phyloP scores from a whole-genome alignment of 2,113 vertebrate genomes.

The Charina bottae region DNA sequence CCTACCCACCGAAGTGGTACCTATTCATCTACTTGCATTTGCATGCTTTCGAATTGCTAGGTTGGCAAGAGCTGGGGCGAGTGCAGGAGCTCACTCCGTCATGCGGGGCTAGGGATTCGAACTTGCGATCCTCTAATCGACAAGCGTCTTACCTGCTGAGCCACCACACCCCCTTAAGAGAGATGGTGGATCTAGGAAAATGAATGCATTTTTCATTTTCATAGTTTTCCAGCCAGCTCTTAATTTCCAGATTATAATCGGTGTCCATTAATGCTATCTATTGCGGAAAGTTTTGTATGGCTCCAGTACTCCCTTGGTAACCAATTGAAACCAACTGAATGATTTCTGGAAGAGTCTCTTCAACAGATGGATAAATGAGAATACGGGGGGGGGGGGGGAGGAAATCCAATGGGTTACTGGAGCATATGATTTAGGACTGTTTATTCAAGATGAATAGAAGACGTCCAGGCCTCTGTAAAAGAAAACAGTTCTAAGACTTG shows the following conservation, averaged over 20 bases:
- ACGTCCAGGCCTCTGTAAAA: background rate
- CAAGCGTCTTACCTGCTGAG: too few species aligned
- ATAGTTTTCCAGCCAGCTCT: background rate
- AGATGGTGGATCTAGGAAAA: constrained; percentile 18
- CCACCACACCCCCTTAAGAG: too few species aligned
- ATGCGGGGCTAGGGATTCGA: too few species aligned
- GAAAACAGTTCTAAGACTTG: background rate
- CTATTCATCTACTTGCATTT: too few species aligned
- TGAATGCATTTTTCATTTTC: background rate
- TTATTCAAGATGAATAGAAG: background rate
- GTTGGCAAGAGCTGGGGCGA: too few species aligned
- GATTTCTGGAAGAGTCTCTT: constrained; percentile 12
- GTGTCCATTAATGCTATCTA: background rate
- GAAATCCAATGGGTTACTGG: background rate
- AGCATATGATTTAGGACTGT: constrained; percentile 4
- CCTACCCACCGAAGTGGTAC: too few species aligned
- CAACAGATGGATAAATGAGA: constrained; percentile 31
- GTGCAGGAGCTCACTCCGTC: too few species aligned
- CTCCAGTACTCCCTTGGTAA: background rate
- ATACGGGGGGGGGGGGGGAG: background rate
- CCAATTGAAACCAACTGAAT: background rate
- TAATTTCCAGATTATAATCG: background rate
- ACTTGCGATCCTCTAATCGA: too few species aligned
- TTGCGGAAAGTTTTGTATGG: background rate
- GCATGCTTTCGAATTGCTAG: too few species aligned